These are phyloP conservation scores for Apodemia mormo DNA, from an alignment of 2,888 invertebrate species.

Conservation along the genomic window DNA sequence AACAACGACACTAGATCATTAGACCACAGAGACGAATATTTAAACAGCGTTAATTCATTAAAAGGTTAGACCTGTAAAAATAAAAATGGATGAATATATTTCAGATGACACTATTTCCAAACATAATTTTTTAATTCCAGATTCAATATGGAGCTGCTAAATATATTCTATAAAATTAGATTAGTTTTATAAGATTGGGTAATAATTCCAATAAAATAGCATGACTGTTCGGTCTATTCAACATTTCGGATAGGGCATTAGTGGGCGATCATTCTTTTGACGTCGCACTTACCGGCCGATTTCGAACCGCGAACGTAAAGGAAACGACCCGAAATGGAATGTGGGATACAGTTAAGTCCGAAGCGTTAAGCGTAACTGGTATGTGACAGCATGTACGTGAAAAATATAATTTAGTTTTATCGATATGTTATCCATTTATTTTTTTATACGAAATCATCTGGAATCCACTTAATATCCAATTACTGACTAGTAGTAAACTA, in stretches of 20 bases:
- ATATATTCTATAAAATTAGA: background rate
- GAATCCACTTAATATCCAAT: too few species aligned
- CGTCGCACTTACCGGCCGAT: conserved; percentile 46
- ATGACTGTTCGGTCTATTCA: conserved; percentile 14
- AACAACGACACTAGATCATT: too few species aligned
- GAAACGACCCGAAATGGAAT: conserved; percentile 25
- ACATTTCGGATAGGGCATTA: conserved; percentile 47
- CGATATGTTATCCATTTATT: too few species aligned
- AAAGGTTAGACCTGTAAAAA: too few species aligned
- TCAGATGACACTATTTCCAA: background rate
- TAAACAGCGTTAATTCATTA: too few species aligned
- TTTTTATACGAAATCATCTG: too few species aligned
- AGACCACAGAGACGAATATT: too few species aligned
- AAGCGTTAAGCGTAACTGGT: conserved; percentile 9
- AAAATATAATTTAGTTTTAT: too few species aligned
- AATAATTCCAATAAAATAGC: conserved; percentile 10
- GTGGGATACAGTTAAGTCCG: conserved; percentile 25
- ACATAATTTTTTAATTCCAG: background rate
- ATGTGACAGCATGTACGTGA: background rate
- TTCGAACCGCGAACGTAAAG: conserved; percentile 35
- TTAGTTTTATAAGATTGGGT: background rate
- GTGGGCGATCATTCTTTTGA: conserved; percentile 53
- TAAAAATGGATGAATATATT: too few species aligned
- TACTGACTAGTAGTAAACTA: too few species aligned
- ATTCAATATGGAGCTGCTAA: background rate